A percentile compares a stretch with the other conserved stretches of the same genome.
phyloP scores from a whole-genome alignment of 2,888 invertebrate species.

The Adineta ricciae region DNA sequence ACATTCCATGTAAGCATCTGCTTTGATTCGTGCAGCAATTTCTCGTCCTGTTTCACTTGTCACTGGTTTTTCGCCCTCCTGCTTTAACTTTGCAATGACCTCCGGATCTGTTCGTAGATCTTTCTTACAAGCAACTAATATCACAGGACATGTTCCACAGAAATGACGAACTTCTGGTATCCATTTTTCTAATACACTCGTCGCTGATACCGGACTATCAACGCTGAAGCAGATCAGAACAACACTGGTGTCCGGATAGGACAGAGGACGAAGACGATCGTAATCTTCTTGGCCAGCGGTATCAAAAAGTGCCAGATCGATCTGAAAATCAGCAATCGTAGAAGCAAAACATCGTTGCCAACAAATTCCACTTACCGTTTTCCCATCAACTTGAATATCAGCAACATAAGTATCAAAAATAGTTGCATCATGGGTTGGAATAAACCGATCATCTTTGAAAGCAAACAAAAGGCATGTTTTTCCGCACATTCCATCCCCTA shows the following conservation, averaged over 20 bases:
- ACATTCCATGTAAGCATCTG: conserved; percentile 75
- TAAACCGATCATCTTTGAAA: conserved; percentile 24
- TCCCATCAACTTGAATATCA: conserved; percentile 27
- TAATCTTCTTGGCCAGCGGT: conserved; percentile 21
- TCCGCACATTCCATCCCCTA: conserved; percentile 29
- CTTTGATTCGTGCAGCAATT: conserved; percentile 23
- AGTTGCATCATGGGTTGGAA: conserved; percentile 21
- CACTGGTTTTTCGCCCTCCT: conserved; percentile 17
- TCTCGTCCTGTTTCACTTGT: background rate
- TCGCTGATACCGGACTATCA: conserved; percentile 16
- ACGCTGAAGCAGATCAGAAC: conserved; percentile 3
- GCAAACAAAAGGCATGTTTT: conserved; percentile 28
- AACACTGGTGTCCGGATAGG: conserved; percentile 1
- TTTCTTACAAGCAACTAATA: conserved; percentile 23
- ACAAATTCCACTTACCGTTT: background rate
- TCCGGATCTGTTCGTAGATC: conserved; percentile 14
- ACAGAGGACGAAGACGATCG: conserved; percentile 15
- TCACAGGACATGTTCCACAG: background rate
- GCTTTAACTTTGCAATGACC: background rate
- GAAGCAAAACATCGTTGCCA: background rate
- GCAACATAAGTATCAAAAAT: conserved; percentile 29
- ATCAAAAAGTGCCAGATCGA: background rate
- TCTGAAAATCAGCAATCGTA: background rate
- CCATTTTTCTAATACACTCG: conserved; percentile 16
- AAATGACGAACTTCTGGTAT: background rate